Base-by-base conservation (phyloP, 1,140 invertebrate species). In the Polypedilum pembai region DNA sequence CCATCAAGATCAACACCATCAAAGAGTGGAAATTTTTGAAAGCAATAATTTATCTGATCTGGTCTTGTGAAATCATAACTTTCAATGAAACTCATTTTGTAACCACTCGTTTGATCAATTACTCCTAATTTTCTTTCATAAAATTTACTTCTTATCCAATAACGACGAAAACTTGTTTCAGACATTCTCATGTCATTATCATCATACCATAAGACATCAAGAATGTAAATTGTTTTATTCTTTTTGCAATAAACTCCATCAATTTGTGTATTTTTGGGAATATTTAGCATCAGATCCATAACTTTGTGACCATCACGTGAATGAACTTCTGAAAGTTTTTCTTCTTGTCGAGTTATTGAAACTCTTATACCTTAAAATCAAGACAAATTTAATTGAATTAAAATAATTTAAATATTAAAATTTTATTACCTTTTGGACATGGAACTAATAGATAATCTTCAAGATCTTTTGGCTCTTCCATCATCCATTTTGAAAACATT, bases 131-230 rank as follows among this genome's bases (percentile, higher is more conserved):
- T 1, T 74, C 75, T 1, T 78, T 76, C 73, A 24, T 40, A 75
- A 79, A 80, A 79, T 76, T 81, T 78, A 15, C 75, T 76, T 78
- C 76, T 76, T 76, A 83, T 75, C 79, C 81, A 77, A 76, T 80
- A 77, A 80, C 78, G 78, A 77, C 78, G 65, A 73, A 79, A 81
- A 15, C 73, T 75, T 0, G 81, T 92, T 80, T 95, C 92, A 84
- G 90, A 92, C 77, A 94, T 87, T 75, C 88, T 84, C 75, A 94
- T 85, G 12, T 88, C 84, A 76, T 91, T 87, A 76, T 87, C 88
- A 76, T 90, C 93, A 93, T 94, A 97, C 66, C 87, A 88, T 65
- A 98, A 83, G 5, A 94, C 83, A 82, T 97, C 95, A 65, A 96
- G 80, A 1, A 94, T 85, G 82, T 90, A 95, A 80, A 90, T 91